phyloP scores from a whole-genome alignment of 2,888 invertebrate species.

The Lasioglossum villosulum region DNA sequence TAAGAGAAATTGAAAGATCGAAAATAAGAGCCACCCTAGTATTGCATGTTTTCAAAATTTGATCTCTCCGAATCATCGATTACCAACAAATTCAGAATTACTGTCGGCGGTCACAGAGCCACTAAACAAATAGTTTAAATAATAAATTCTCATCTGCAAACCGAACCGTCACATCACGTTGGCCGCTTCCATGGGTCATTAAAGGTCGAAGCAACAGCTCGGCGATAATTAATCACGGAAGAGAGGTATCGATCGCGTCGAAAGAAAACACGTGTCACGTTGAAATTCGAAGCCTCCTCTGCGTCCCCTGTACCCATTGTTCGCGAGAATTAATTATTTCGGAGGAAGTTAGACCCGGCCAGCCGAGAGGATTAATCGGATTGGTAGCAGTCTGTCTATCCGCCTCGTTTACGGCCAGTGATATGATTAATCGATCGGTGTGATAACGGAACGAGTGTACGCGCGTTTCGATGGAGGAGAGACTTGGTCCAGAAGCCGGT shows the following conservation, averaged over 20 bases:
- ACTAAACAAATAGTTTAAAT: neutral
- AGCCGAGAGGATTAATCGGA: conserved; percentile 57
- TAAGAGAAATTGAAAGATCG: too few relatives aligned
- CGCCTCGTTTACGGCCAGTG: conserved; percentile 57
- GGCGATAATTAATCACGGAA: conserved; percentile 31
- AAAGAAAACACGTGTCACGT: conserved; percentile 29
- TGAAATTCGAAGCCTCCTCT: conserved; percentile 27
- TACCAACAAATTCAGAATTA: neutral
- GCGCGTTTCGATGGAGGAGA: conserved; percentile 2
- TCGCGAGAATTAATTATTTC: conserved; percentile 45
- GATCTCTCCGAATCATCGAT: neutral
- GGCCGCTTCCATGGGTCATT: conserved; percentile 15
- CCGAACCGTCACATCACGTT: neutral
- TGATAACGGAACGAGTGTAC: conserved; percentile 12
- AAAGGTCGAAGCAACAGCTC: conserved; percentile 1
- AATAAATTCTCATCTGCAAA: neutral
- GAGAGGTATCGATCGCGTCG: neutral
- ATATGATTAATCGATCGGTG: conserved; percentile 57
- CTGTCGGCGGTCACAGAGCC: neutral
- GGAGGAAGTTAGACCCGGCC: conserved; percentile 34
- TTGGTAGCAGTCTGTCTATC: conserved; percentile 44
- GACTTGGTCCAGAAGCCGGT: neutral
- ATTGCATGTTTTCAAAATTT: too few relatives aligned
- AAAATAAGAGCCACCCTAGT: too few relatives aligned
- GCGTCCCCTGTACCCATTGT: neutral